These are phyloP conservation scores for Notolepis coatsorum DNA, from an alignment of 2,797 vertebrate species.

Conservation along the genomic window DNA sequence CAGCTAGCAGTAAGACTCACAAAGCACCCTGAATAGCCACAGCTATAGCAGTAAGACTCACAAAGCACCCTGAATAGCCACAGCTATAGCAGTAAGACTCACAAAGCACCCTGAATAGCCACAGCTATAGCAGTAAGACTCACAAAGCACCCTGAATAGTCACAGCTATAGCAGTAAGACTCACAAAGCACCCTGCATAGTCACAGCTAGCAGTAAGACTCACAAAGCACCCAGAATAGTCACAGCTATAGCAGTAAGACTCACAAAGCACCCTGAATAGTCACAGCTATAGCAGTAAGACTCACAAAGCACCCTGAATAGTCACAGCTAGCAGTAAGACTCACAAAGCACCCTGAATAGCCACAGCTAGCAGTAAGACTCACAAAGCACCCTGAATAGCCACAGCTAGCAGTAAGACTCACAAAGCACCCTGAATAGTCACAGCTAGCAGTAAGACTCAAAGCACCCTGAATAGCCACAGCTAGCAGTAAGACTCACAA, in stretches of 20 bases:
- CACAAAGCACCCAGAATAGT: constrained; percentile 61
- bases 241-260: constrained; percentile 34
- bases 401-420: constrained; percentile 37
- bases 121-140: constrained; percentile 33
- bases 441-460: too few species aligned
- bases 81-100: constrained; percentile 37
- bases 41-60: constrained; percentile 39
- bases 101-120: constrained; percentile 57
- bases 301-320: constrained; percentile 56
- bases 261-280: constrained; percentile 56
- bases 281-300: constrained; percentile 36
- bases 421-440: constrained; percentile 33
- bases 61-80: constrained; percentile 56
- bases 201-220: too few species aligned
- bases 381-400: constrained; percentile 58
- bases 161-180: constrained; percentile 34
- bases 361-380: constrained; percentile 40
- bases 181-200: constrained; percentile 34
- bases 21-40: constrained; percentile 55
- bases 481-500: constrained; percentile 43
- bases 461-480: constrained; percentile 61
- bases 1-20: constrained; percentile 39
- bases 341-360: too few species aligned
- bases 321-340: constrained; percentile 32
- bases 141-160: constrained; percentile 57